Evolutionary conservation across 1,140 invertebrate genomes (phyloP).

Genomic region (Lordiphosa clarofinis): DNA sequence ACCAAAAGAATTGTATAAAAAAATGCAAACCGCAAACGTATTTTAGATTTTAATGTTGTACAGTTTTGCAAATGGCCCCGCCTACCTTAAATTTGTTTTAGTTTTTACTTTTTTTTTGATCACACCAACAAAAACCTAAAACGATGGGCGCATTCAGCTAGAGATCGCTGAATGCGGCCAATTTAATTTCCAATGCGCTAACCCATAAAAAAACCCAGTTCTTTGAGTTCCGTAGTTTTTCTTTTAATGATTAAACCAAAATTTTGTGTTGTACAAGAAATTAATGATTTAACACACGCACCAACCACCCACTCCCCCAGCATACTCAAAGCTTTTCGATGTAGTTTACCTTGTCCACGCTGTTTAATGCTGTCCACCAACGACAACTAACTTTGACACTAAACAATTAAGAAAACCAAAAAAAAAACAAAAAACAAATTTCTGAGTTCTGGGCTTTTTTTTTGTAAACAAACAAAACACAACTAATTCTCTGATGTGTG

Average conservation of each 20-base stretch:
- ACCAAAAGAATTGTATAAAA: conserved; percentile 70
- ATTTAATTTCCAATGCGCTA: conserved; percentile 31
- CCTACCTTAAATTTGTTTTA: conserved; percentile 79
- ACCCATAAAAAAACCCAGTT: conserved; percentile 50
- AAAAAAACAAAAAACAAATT: conserved; percentile 68
- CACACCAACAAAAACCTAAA: conserved; percentile 20
- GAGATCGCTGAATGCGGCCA: not conserved
- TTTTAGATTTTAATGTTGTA: conserved; percentile 64
- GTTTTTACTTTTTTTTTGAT: conserved; percentile 40
- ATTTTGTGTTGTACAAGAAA: conserved; percentile 66
- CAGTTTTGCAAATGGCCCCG: conserved; percentile 76
- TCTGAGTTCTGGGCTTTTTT: conserved; percentile 79
- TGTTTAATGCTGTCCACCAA: conserved; percentile 52
- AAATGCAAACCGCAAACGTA: conserved; percentile 18
- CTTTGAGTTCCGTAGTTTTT: conserved; percentile 59
- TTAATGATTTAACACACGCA: conserved; percentile 64
- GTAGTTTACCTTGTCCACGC: conserved; percentile 60
- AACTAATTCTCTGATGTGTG: conserved; percentile 20
- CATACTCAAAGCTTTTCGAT: conserved; percentile 62
- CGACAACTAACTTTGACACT: conserved; percentile 55
- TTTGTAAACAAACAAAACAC: conserved; percentile 22
- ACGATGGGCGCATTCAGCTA: too few relatives aligned
- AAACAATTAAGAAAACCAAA: conserved; percentile 26
- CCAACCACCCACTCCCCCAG: conserved; percentile 26
- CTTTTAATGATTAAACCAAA: conserved; percentile 31